These are phyloP conservation scores for Eupithecia pulchellata DNA, from an alignment of 2,888 invertebrate genomes.

Conservation along the genomic window DNA sequence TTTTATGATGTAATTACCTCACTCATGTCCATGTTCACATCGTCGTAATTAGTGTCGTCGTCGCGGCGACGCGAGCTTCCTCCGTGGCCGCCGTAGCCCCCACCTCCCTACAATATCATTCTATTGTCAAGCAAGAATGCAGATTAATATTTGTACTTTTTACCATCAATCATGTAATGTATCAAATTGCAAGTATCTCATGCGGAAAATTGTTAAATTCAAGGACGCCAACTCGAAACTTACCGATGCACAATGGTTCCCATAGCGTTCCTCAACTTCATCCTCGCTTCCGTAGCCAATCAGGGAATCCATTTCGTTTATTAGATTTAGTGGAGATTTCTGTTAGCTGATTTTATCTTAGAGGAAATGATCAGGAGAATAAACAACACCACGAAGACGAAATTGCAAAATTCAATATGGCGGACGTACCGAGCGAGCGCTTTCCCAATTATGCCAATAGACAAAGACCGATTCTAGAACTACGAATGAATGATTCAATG, in stretches of 20 bases:
- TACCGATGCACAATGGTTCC: slow-evolving; percentile 68
- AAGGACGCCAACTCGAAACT: slow-evolving; percentile 59
- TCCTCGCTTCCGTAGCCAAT: slow-evolving; percentile 93
- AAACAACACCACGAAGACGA: slow-evolving; percentile 10
- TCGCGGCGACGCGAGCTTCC: slow-evolving; percentile 67
- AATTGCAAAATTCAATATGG: slow-evolving; percentile 32
- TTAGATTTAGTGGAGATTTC: not conserved
- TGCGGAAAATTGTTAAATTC: slow-evolving; percentile 27
- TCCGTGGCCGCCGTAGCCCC: slow-evolving; percentile 59
- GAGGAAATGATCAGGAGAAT: slow-evolving; percentile 2
- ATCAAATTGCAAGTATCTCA: slow-evolving; percentile 8
- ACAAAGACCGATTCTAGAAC: slow-evolving; percentile 1
- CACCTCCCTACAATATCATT: slow-evolving; percentile 83
- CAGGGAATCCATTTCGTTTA: slow-evolving; percentile 88
- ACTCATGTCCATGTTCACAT: slow-evolving; percentile 92
- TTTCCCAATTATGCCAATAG: slow-evolving; percentile 1
- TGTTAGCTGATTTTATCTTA: not conserved
- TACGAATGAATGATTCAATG: slow-evolving; percentile 26
- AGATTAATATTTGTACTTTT: slow-evolving; percentile 73
- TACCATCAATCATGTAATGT: slow-evolving; percentile 4
- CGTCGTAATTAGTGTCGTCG: slow-evolving; percentile 90
- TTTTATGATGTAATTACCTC: slow-evolving; percentile 81
- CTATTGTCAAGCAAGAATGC: slow-evolving; percentile 87
- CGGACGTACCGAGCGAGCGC: slow-evolving; percentile 19
- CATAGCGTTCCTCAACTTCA: slow-evolving; percentile 85